Conservation (phyloP, 2,888 invertebrate species). For the Didymodactylos carnosus region DNA sequence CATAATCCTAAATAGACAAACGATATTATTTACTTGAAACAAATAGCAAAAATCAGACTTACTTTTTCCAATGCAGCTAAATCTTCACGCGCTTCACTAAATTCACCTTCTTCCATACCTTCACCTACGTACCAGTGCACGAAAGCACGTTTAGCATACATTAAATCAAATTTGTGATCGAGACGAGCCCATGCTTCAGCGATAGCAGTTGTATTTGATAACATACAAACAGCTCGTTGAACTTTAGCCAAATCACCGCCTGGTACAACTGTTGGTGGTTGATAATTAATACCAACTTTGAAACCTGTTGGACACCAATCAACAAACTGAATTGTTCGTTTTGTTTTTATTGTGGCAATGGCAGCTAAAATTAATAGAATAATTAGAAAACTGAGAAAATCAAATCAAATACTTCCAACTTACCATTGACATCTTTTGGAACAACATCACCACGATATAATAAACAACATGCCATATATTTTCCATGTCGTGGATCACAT, state of each 20-base stretch:
- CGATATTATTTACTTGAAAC: too few species aligned
- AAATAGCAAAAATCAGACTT: too few species aligned
- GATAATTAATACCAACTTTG: constrained; percentile 61
- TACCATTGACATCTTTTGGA: constrained; percentile 23
- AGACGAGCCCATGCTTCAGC: constrained; percentile 17
- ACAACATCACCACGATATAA: constrained; percentile 23
- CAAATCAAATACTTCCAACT: too few species aligned
- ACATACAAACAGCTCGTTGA: constrained; percentile 35
- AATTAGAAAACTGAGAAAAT: too few species aligned
- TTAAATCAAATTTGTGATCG: constrained; percentile 21
- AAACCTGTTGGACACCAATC: constrained; percentile 20
- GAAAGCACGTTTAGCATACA: constrained; percentile 18
- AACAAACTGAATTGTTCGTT: constrained; percentile 26
- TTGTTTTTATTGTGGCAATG: constrained; percentile 30
- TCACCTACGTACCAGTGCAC: constrained; percentile 20
- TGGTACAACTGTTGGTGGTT: constrained; percentile 51
- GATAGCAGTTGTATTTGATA: constrained; percentile 38
- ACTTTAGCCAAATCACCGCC: constrained; percentile 58
- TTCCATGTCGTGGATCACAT: constrained; percentile 31
- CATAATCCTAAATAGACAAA: too few species aligned
- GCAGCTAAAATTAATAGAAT: too few species aligned
- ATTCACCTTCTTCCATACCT: constrained; percentile 19
- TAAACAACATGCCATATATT: constrained; percentile 32
- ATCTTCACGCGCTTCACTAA: constrained; percentile 18
- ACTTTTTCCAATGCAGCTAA: constrained; percentile 16